phyloP scores from a whole-genome alignment of 2,888 invertebrate species.

The Parnassius glacialis region DNA sequence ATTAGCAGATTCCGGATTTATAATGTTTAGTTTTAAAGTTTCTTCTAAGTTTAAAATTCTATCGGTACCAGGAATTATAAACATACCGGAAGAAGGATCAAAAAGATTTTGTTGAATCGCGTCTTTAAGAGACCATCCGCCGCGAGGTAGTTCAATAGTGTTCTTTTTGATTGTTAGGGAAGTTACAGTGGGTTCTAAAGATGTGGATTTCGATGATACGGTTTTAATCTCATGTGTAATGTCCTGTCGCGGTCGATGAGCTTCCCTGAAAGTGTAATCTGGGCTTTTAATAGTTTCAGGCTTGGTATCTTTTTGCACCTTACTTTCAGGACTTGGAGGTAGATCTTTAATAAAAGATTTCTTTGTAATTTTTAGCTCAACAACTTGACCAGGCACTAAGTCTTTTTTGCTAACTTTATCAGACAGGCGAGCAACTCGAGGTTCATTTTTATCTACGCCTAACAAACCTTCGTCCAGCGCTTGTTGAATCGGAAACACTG shows the following conservation, averaged over 20 bases:
- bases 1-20: constrained; percentile 90
- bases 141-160: constrained; percentile 88
- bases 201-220: constrained; percentile 62
- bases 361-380: constrained; percentile 76
- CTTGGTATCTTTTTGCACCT: constrained; percentile 71
- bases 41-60: constrained; percentile 91
- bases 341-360: constrained; percentile 75
- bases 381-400: constrained; percentile 69
- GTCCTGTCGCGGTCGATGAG: constrained; percentile 46
- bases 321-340: constrained; percentile 69
- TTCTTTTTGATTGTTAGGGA: constrained; percentile 82
- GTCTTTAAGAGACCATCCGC: constrained; percentile 91
- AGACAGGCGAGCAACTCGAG: constrained; percentile 63
- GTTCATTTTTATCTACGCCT: constrained; percentile 81
- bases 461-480: constrained; percentile 88
- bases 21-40: constrained; percentile 91
- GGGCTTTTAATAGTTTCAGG: constrained; percentile 82
- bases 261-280: constrained; percentile 58
- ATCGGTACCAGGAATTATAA: constrained; percentile 93
- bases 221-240: constrained; percentile 59
- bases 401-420: constrained; percentile 63
- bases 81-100: constrained; percentile 90
- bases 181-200: constrained; percentile 73
- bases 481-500: constrained; percentile 87
- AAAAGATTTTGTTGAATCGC: constrained; percentile 91